Conservation (phyloP, 2,797 vertebrate genomes). For the Anguilla anguilla region DNA sequence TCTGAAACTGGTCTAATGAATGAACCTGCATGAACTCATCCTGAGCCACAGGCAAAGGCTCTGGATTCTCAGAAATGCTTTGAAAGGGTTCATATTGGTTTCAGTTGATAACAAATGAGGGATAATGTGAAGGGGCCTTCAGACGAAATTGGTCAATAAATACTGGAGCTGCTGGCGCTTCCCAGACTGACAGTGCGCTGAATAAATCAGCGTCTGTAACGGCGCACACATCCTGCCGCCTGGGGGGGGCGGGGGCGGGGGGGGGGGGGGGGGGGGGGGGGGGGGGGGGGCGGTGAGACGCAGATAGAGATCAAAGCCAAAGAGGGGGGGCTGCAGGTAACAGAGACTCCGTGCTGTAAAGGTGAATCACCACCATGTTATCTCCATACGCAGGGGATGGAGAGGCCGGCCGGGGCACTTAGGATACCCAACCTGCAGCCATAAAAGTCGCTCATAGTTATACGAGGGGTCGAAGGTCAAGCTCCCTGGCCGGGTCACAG, state of each 20-base stretch:
- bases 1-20: not conserved
- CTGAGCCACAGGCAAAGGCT: not conserved
- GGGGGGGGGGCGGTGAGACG: not conserved
- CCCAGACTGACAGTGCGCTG: not conserved
- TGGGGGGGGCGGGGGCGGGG: too few relatives aligned
- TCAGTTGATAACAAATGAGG: not conserved
- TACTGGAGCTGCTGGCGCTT: not conserved
- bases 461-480: not conserved
- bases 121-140: not conserved
- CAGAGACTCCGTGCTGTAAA: not conserved
- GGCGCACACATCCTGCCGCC: not conserved
- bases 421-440: not conserved
- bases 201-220: not conserved
- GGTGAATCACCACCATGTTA: not conserved
- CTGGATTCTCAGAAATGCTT: not conserved
- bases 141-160: constrained; percentile 1
- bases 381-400: not conserved
- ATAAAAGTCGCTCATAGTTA: not conserved
- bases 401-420: not conserved
- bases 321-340: not conserved
- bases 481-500: not conserved
- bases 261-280: not conserved
- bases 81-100: not conserved
- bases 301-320: not conserved
- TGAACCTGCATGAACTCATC: not conserved